phyloP scores from a whole-genome alignment of 2,888 invertebrate genomes.

The Pimpla rufipes region DNA sequence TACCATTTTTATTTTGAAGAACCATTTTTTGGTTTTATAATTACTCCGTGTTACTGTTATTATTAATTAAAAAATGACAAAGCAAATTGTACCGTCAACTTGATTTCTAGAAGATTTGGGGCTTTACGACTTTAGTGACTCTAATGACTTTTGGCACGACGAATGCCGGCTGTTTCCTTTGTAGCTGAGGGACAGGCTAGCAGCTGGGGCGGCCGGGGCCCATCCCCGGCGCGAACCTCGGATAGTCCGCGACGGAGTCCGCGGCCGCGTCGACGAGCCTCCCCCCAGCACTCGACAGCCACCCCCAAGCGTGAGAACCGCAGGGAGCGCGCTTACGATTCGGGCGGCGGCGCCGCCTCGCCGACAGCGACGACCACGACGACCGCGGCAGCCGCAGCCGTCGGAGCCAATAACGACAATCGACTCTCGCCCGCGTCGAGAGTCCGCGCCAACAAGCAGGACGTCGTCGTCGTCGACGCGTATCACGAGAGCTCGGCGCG shows the following conservation, averaged over 20 bases:
- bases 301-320: constrained; percentile 74
- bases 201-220: constrained; percentile 84
- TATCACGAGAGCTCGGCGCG: constrained; percentile 61
- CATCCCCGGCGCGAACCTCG: constrained; percentile 70
- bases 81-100: too few species aligned
- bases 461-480: constrained; percentile 34
- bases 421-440: constrained; percentile 67
- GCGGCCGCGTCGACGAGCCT: constrained; percentile 76
- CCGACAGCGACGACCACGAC: constrained; percentile 33
- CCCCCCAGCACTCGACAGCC: constrained; percentile 73
- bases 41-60: too few species aligned
- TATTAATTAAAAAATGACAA: too few species aligned
- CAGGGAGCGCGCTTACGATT: constrained; percentile 58
- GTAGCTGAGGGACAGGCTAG: constrained; percentile 82
- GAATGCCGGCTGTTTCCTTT: constrained; percentile 82
- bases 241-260: constrained; percentile 78
- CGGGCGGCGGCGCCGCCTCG: not conserved
- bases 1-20: too few species aligned
- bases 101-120: too few species aligned
- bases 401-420: constrained; percentile 68
- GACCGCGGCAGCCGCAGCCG: constrained; percentile 31
- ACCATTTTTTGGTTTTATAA: too few species aligned
- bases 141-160: constrained; percentile 79
- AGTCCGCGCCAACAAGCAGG: constrained; percentile 62
- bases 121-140: too few species aligned